Conservation (phyloP, 2,888 invertebrate genomes). For the Eupithecia subfuscata region DNA sequence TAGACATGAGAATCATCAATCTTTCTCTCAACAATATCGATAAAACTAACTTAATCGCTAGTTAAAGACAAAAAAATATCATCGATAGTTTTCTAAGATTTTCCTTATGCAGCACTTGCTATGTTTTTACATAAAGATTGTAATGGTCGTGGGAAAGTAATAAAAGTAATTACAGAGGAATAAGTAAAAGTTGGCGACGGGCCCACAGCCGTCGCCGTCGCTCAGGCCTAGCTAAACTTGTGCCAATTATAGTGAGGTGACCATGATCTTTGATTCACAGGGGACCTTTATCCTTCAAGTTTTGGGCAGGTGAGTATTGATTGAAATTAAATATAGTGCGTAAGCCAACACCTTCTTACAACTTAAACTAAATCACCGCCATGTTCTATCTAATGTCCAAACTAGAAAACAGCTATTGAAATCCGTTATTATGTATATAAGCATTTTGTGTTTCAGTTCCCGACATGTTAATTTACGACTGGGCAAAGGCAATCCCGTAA, state of each 20-base stretch:
- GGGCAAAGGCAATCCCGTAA: background rate
- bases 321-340: background rate
- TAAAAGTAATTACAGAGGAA: constrained; percentile 74
- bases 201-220: constrained; percentile 67
- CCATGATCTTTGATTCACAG: constrained; percentile 47
- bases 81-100: constrained; percentile 19
- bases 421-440: background rate
- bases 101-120: constrained; percentile 17
- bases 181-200: constrained; percentile 75
- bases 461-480: background rate
- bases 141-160: constrained; percentile 58
- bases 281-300: background rate
- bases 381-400: background rate
- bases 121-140: constrained; percentile 48
- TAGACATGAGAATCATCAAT: constrained; percentile 79
- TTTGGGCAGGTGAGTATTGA: background rate
- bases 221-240: constrained; percentile 68
- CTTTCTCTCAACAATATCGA: constrained; percentile 63
- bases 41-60: constrained; percentile 55
- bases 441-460: background rate
- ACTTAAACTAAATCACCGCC: background rate
- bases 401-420: background rate
- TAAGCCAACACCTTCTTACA: background rate
- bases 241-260: constrained; percentile 70
- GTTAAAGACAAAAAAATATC: constrained; percentile 46